These are phyloP conservation scores for Podabrus alpinus DNA, from an alignment of 2,888 invertebrate genomes.

Conservation along the genomic window DNA sequence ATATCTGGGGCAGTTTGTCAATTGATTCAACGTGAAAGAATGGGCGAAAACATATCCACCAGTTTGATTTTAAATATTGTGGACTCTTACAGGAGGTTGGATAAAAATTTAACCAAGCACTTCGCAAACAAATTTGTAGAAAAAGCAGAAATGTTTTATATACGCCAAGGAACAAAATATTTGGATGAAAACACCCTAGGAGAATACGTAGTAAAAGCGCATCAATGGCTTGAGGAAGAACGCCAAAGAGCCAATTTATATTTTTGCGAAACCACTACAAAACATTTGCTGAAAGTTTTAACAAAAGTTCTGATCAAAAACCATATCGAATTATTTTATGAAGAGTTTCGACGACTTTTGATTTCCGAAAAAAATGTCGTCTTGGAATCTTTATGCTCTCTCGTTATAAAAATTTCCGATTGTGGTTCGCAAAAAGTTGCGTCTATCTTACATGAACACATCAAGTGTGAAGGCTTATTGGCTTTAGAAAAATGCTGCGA, in stretches of 20 bases:
- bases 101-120: slow-evolving; percentile 93
- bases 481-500: slow-evolving; percentile 97
- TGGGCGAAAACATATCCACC: slow-evolving; percentile 96
- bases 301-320: slow-evolving; percentile 95
- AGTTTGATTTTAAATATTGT: slow-evolving; percentile 97
- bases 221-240: slow-evolving; percentile 91
- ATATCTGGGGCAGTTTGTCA: slow-evolving; percentile 92
- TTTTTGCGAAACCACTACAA: slow-evolving; percentile 91
- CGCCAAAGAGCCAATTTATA: slow-evolving; percentile 92
- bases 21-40: slow-evolving; percentile 93
- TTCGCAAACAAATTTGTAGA: slow-evolving; percentile 95
- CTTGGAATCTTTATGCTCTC: slow-evolving; percentile 91
- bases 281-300: slow-evolving; percentile 86
- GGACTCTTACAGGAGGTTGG: slow-evolving; percentile 94
- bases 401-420: slow-evolving; percentile 90
- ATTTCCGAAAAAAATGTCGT: slow-evolving; percentile 94
- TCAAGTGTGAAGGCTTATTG: slow-evolving; percentile 86
- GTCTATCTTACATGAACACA: slow-evolving; percentile 88
- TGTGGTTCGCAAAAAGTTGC: slow-evolving; percentile 84
- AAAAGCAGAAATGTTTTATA: slow-evolving; percentile 95
- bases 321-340: slow-evolving; percentile 93
- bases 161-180: slow-evolving; percentile 92
- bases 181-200: slow-evolving; percentile 94
- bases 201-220: slow-evolving; percentile 99
- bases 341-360: slow-evolving; percentile 91